Evolutionary conservation across 2,797 vertebrate species (phyloP).

Genomic region (Aerospiza tachiro): DNA sequence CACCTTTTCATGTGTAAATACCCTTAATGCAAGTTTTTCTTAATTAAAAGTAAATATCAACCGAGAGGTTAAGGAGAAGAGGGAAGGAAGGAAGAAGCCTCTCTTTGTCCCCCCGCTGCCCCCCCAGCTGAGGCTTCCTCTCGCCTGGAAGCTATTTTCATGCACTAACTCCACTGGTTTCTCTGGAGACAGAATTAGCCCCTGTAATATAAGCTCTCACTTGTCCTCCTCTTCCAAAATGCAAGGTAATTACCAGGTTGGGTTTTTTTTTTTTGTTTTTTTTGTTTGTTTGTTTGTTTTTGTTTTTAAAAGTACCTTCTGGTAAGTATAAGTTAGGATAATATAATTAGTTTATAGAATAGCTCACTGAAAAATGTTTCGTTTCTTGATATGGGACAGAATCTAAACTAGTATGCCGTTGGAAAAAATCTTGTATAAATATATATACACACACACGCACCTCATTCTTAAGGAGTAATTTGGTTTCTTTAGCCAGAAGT

Average conservation of each 20-base stretch:
- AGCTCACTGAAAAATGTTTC: conserved; percentile 45
- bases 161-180: conserved; percentile 51
- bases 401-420: neutral
- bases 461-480: conserved; percentile 37
- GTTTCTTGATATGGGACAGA: neutral
- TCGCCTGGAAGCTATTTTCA: conserved; percentile 59
- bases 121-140: conserved; percentile 32
- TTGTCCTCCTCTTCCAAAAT: conserved; percentile 40
- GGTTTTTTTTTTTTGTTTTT: too few relatives aligned
- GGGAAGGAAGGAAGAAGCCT: conserved; percentile 44
- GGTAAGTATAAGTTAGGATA: neutral
- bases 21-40: conserved; percentile 49
- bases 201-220: conserved; percentile 45
- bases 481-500: conserved; percentile 20
- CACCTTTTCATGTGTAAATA: conserved; percentile 71
- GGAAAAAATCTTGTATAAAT: neutral
- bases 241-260: neutral
- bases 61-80: conserved; percentile 6
- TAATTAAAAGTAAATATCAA: conserved; percentile 57
- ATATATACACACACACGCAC: neutral
- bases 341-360: conserved; percentile 6
- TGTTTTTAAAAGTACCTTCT: too few relatives aligned
- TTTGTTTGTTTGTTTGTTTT: too few relatives aligned
- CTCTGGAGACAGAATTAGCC: conserved; percentile 50
- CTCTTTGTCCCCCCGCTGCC: conserved; percentile 35